These are phyloP conservation scores for Dryobates pubescens DNA, from an alignment of 2,797 vertebrate species.

Conservation along the genomic window DNA sequence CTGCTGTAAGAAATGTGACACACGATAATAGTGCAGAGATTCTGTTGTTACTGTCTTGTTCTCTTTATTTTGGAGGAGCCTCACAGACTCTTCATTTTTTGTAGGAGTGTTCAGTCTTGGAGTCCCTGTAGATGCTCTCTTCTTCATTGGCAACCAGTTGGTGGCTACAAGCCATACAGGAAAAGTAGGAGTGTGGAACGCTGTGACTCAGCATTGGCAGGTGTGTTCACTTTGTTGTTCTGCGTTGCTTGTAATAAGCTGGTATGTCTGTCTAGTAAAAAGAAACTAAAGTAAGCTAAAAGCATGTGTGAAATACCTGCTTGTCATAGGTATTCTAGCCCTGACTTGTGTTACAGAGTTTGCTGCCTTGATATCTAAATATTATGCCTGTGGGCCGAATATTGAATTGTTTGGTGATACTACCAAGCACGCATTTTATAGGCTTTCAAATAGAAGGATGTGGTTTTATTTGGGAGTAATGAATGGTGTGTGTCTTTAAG, in stretches of 20 bases:
- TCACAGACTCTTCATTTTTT: conserved; percentile 3
- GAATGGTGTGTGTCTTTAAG: background rate
- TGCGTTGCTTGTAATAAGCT: background rate
- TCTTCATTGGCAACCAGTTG: conserved; percentile 98
- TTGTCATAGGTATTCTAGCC: background rate
- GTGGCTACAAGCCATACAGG: conserved; percentile 98
- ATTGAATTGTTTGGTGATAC: background rate
- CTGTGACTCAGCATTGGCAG: conserved; percentile 99
- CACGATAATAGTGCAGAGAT: background rate
- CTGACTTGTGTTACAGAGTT: background rate
- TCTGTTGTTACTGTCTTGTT: background rate
- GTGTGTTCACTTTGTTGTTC: conserved; percentile 73
- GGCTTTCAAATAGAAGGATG: background rate
- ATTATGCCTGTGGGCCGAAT: background rate
- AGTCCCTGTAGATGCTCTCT: conserved; percentile 94
- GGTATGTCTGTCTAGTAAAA: background rate
- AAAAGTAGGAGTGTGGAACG: conserved; percentile 99
- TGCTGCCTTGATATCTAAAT: background rate
- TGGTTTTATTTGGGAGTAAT: background rate
- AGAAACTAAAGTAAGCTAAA: background rate
- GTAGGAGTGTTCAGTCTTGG: conserved; percentile 94
- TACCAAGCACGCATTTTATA: background rate
- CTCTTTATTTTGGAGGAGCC: background rate
- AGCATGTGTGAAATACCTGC: background rate
- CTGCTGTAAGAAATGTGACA: background rate